A percentile compares a stretch with the other conserved stretches of the same genome.
phyloP scores from a whole-genome alignment of 1,140 invertebrate genomes.

The Gerris buenoi region DNA sequence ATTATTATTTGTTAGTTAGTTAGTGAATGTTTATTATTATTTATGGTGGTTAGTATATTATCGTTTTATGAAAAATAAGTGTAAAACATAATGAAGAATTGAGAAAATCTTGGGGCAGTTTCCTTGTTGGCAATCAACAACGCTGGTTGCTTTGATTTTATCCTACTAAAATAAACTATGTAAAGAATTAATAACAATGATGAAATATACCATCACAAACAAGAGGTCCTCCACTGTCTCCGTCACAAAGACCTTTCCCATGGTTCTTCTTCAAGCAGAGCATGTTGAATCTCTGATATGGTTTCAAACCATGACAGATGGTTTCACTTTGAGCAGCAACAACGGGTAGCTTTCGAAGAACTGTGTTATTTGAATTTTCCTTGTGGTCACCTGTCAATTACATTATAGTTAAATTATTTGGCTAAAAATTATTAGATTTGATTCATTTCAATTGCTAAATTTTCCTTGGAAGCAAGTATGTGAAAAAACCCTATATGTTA shows the following conservation, averaged over 20 bases:
- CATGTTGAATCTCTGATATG: slow-evolving; percentile 16
- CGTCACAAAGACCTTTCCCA: slow-evolving; percentile 18
- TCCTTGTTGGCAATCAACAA: no score
- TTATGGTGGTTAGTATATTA: no score
- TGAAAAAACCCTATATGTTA: background rate
- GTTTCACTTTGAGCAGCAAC: slow-evolving; percentile 14
- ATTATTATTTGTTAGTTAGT: no score
- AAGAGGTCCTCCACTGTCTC: slow-evolving; percentile 18
- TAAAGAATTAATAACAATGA: background rate
- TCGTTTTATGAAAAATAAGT: no score
- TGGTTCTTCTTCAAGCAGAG: slow-evolving; percentile 17
- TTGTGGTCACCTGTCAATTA: slow-evolving; percentile 17
- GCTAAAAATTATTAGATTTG: no score
- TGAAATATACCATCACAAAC: slow-evolving; percentile 14
- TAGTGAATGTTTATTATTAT: no score
- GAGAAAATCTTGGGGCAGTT: no score
- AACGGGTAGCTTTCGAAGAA: slow-evolving; percentile 15
- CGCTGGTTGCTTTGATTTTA: no score
- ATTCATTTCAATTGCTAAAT: no score
- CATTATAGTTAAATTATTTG: background rate
- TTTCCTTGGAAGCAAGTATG: no score
- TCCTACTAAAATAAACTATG: no score
- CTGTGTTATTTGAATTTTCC: slow-evolving; percentile 12
- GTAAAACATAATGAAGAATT: no score
- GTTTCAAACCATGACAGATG: slow-evolving; percentile 16